Evolutionary conservation across 2,113 vertebrate species (phyloP).

Genomic region (Arizona elegans): DNA sequence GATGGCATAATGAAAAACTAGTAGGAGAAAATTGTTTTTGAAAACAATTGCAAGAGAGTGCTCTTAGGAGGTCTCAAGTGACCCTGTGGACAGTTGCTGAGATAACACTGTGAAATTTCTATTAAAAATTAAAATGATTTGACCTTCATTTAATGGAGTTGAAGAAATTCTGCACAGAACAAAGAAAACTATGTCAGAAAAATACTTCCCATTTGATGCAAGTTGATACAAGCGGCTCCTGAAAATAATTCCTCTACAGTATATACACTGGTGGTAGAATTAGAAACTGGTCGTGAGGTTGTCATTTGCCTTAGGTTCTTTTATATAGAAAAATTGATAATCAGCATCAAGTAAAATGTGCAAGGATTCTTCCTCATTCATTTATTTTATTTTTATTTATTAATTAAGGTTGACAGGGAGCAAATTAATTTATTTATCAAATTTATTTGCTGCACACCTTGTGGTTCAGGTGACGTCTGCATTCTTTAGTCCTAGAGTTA

Average conservation of each 20-base stretch:
- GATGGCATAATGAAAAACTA: slow-evolving; percentile 34
- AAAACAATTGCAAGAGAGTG: slow-evolving; percentile 48
- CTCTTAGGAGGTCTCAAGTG: slow-evolving; percentile 44
- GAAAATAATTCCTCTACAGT: background rate
- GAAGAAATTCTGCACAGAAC: slow-evolving; percentile 9
- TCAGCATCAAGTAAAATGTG: background rate
- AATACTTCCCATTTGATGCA: background rate
- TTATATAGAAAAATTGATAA: background rate
- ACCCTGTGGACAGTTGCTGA: slow-evolving; percentile 46
- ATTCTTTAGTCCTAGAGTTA: background rate
- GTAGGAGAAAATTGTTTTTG: slow-evolving; percentile 47
- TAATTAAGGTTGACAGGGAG: background rate
- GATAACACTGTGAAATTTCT: slow-evolving; percentile 59
- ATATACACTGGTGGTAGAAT: background rate
- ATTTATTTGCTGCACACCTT: background rate
- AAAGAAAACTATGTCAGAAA: background rate
- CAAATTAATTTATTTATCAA: background rate
- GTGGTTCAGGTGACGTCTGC: background rate
- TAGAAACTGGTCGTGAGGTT: background rate
- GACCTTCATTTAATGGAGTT: slow-evolving; percentile 52
- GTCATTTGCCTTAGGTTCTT: background rate
- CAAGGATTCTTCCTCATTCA: background rate
- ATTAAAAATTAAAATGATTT: slow-evolving; percentile 63
- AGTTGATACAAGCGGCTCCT: background rate
- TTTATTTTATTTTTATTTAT: background rate